Percentiles rank a stretch among this genome's conserved stretches.
Conservation (phyloP, 2,113 vertebrate genomes). For the Perca fluviatilis region DNA sequence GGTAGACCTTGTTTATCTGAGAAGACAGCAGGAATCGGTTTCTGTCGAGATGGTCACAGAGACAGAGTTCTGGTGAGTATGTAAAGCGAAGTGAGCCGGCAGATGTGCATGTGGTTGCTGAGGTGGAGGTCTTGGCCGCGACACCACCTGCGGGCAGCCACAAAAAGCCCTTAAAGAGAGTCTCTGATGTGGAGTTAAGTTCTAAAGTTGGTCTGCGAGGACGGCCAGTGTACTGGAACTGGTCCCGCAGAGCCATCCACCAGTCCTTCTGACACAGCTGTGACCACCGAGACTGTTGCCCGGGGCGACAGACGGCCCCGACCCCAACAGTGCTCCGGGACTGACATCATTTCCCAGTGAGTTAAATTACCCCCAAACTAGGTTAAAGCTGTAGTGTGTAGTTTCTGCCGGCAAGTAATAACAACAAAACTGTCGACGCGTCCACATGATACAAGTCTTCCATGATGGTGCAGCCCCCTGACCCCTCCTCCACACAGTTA, state of each 20-base stretch:
- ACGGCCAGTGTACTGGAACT: conserved; percentile 14
- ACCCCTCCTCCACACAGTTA: no score
- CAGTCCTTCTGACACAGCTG: conserved; percentile 21
- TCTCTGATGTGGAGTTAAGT: conserved; percentile 37
- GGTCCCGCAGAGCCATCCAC: conserved; percentile 5
- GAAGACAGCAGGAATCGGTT: background rate
- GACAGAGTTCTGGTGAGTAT: background rate
- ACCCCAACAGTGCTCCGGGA: conserved; percentile 23
- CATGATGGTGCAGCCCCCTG: no score
- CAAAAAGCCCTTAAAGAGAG: conserved; percentile 29
- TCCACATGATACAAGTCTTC: no score
- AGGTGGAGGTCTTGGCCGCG: conserved; percentile 8
- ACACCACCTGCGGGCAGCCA: conserved; percentile 1
- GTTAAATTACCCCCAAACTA: no score
- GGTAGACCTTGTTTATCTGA: background rate
- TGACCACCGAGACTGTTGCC: conserved; percentile 37
- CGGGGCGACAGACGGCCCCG: conserved; percentile 29
- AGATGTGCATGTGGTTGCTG: conserved; percentile 25
- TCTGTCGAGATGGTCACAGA: background rate
- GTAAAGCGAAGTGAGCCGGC: background rate
- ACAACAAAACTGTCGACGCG: no score
- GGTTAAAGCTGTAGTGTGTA: no score
- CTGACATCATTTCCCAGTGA: conserved; percentile 37
- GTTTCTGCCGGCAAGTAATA: no score
- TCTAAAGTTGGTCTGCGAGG: conserved; percentile 36